Evolutionary conservation across 2,113 vertebrate genomes (phyloP), one percentile per base, ranked within the genome.

Genomic region (Petrocephalus zakoni): DNA sequence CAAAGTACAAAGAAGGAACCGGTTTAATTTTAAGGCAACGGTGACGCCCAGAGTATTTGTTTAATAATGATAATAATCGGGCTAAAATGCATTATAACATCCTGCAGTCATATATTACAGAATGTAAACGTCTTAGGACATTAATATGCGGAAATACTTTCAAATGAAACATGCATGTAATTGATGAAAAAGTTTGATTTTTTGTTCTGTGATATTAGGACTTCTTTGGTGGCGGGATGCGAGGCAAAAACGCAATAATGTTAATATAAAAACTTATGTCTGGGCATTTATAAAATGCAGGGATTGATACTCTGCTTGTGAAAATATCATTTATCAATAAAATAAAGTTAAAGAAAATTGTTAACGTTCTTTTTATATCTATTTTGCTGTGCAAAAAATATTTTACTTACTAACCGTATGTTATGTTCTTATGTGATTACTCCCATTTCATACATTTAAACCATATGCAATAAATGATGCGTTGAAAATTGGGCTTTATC

Each of bases 361-460:
- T 96, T 86, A 86, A 87, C 55, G 86, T 95, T 91, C 90, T 94
- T 90, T 96, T 96, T 96, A 95, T 88, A 88, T 95, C 97, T 97
- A 99, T 99, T 98, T 99, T 99, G 97, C 98, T 99, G 98, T 99
- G 98, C 98, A 99, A 99, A 99, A 99, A 99, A 98, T 93, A 97
- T 97, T 98, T 98, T 97, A 98, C 95, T 97, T 97, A 98, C 97
- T 97, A 98, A 98, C 97, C 96, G 97, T 95, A 97, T 98, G 97
- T 99, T 97, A 97, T 97, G 97, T 97, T 97, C 95, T 61, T 88
- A 97, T 99, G 97, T 97, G 97, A 97, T 96, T 84, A 93, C 95
- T 97, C 97, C 97, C 96, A 96, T 98, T 98, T 97, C 94, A 94
- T 95, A 95, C 93, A 93, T 94, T 93, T 96, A 94, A 95, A 96